Evolutionary conservation across 92 coral and sea anemone genomes (phyloP).

Genomic region (Phenganax stokvisi): DNA sequence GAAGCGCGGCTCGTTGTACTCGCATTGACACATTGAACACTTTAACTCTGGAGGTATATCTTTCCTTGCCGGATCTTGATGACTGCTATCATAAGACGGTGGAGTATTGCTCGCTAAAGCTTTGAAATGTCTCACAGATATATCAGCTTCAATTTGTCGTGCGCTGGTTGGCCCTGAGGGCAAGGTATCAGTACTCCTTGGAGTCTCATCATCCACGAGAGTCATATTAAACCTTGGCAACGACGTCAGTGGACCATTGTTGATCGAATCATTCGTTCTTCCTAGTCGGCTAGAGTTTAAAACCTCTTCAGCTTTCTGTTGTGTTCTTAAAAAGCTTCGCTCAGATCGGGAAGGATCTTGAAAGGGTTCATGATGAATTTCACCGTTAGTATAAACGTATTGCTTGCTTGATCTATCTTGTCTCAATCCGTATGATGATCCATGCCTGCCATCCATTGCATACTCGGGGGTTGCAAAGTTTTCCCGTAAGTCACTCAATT

Average conservation of each 20-base stretch:
- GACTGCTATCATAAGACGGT: neutral
- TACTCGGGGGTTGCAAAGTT: conserved; percentile 7
- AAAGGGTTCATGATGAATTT: neutral
- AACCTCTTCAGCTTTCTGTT: conserved; percentile 23
- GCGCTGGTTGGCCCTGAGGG: conserved; percentile 7
- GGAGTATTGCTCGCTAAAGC: neutral
- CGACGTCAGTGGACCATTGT: neutral
- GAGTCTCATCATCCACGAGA: conserved; percentile 8
- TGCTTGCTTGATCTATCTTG: conserved; percentile 5
- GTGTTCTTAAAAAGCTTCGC: neutral
- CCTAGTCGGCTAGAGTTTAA: conserved; percentile 5
- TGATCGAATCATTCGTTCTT: neutral
- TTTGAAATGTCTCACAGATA: conserved; percentile 7
- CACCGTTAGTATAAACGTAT: conserved; percentile 31
- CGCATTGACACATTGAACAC: conserved; percentile 38
- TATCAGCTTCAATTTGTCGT: conserved; percentile 6
- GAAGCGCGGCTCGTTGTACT: conserved; percentile 77
- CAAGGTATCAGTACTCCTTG: neutral
- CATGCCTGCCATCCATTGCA: conserved; percentile 32
- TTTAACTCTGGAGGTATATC: conserved; percentile 18
- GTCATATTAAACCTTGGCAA: conserved; percentile 30
- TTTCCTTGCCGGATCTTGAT: neutral
- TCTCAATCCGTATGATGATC: conserved; percentile 16
- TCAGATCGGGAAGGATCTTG: conserved; percentile 20
- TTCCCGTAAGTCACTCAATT: conserved; percentile 3